Percentiles rank a stretch among this genome's conserved stretches.
Conservation (phyloP, 2,888 invertebrate genomes). For the Monopis laevigella region DNA sequence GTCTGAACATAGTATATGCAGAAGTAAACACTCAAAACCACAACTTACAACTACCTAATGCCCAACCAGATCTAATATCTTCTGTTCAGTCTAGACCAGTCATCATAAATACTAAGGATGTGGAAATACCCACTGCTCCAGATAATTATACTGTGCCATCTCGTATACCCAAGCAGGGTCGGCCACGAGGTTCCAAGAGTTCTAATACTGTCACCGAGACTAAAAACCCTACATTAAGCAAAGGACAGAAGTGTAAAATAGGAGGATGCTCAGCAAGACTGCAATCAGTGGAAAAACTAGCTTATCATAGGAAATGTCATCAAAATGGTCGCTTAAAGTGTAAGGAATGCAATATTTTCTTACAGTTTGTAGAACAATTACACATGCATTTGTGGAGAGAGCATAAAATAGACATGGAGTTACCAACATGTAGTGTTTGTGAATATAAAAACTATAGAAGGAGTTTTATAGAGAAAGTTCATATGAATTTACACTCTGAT, state of each 20-base stretch:
- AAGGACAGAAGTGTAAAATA: constrained; percentile 51
- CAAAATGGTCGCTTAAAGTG: constrained; percentile 61
- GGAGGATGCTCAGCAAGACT: constrained; percentile 67
- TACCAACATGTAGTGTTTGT: constrained; percentile 80
- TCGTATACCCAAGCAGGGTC: constrained; percentile 26
- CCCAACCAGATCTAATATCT: constrained; percentile 48
- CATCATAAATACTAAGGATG: constrained; percentile 19
- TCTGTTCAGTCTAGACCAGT: constrained; percentile 36
- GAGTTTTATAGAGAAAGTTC: constrained; percentile 76
- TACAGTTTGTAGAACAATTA: constrained; percentile 71
- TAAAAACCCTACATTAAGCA: constrained; percentile 6
- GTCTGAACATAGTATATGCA: constrained; percentile 53
- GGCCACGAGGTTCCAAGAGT: constrained; percentile 12
- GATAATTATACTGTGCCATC: background rate
- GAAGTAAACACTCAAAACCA: constrained; percentile 24
- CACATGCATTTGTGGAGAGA: constrained; percentile 82
- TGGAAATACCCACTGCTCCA: background rate
- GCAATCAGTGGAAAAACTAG: constrained; percentile 65
- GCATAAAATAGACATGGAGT: constrained; percentile 81
- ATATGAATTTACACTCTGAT: constrained; percentile 78
- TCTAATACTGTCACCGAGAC: constrained; percentile 23
- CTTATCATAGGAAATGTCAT: constrained; percentile 74
- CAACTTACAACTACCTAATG: constrained; percentile 29
- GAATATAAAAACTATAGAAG: constrained; percentile 76
- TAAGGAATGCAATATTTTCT: constrained; percentile 71